Evolutionary conservation across 2,797 vertebrate species (phyloP).

Genomic region (Falco novaeseelandiae): DNA sequence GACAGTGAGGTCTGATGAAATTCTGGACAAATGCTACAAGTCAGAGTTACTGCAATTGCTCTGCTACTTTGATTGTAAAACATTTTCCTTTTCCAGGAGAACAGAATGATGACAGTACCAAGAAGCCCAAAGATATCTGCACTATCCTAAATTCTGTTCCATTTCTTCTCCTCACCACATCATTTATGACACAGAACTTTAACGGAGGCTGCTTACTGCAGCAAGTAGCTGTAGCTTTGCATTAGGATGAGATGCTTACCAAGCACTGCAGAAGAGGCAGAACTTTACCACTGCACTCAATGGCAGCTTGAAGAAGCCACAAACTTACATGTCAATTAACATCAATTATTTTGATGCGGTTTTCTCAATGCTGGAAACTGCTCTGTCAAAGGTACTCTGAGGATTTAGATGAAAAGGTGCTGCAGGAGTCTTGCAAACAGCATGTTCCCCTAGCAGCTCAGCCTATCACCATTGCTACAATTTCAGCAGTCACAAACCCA

Average conservation of each 20-base stretch:
- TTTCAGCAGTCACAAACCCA: conserved; percentile 36
- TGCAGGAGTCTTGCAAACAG: neutral
- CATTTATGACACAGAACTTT: neutral
- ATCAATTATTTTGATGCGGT: accelerated
- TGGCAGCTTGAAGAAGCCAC: neutral
- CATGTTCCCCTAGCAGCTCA: neutral
- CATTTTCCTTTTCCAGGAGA: neutral
- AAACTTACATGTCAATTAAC: neutral
- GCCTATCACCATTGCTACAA: neutral
- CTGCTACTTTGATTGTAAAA: neutral
- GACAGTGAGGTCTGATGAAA: neutral
- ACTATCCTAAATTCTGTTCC: neutral
- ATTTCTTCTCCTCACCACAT: neutral
- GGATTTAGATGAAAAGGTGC: neutral
- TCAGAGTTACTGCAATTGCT: neutral
- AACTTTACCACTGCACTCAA: neutral
- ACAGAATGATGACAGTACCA: neutral
- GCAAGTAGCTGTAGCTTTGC: neutral
- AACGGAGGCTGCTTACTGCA: neutral
- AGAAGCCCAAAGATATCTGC: neutral
- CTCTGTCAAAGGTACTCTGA: neutral
- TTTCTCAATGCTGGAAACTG: neutral
- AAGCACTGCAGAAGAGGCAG: neutral
- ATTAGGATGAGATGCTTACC: neutral
- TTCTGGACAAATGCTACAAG: neutral